Conservation (phyloP, 1,140 invertebrate species). For the Musca domestica region DNA sequence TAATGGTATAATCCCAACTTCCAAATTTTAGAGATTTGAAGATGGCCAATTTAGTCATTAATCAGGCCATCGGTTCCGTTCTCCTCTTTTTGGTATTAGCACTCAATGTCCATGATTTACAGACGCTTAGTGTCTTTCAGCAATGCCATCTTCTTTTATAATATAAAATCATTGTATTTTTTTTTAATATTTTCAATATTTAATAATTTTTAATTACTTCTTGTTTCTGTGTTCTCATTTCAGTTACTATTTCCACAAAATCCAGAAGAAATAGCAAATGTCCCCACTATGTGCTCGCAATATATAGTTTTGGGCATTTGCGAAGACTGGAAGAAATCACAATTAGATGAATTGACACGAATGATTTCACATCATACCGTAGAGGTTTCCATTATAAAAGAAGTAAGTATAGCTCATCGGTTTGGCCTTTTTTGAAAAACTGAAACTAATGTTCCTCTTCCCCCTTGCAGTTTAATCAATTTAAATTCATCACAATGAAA, state of each 20-base stretch:
- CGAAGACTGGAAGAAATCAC: slow-evolving; percentile 38
- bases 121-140: no score
- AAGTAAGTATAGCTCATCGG: slow-evolving; percentile 24
- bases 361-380: slow-evolving; percentile 40
- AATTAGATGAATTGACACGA: slow-evolving; percentile 34
- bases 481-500: slow-evolving; percentile 45
- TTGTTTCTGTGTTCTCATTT: not conserved
- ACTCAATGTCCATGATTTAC: no score
- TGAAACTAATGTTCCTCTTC: not conserved
- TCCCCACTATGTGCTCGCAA: slow-evolving; percentile 40
- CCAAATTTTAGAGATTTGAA: no score
- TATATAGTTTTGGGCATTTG: slow-evolving; percentile 48
- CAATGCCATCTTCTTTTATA: no score
- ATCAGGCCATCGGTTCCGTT: no score
- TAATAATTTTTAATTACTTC: not conserved
- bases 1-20: no score
- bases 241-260: slow-evolving; percentile 47
- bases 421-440: not conserved
- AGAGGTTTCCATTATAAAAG: slow-evolving; percentile 32
- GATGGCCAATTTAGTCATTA: no score
- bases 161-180: no score
- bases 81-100: no score
- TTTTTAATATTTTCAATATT: not conserved
- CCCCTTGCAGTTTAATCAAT: slow-evolving; percentile 33
- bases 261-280: slow-evolving; percentile 38